Evolutionary conservation across 23 tunicate species (phyloP).

Genomic region (Oikopleura vanhoeffeni): DNA sequence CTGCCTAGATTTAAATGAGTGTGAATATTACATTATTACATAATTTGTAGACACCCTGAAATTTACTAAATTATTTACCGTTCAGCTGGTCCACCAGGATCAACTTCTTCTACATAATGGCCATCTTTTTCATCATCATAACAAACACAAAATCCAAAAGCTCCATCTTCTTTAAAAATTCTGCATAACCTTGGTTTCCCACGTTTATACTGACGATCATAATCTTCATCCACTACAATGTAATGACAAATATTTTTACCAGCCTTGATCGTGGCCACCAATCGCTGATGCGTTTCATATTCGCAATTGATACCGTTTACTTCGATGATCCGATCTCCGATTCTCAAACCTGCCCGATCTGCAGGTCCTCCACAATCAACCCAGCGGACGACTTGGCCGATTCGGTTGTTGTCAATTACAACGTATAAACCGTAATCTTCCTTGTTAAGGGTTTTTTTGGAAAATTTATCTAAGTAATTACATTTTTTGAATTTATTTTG

Average conservation of each 20-base stretch:
- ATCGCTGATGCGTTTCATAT: conserved; percentile 54
- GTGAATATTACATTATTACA: too few relatives aligned
- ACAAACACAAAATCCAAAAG: conserved; percentile 48
- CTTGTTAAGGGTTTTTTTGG: too few relatives aligned
- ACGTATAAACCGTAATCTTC: conserved; percentile 86
- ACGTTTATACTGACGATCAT: background rate
- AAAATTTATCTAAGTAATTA: too few relatives aligned
- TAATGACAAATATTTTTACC: conserved; percentile 26
- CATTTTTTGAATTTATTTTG: too few relatives aligned
- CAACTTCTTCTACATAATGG: conserved; percentile 53
- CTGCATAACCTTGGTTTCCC: conserved; percentile 74
- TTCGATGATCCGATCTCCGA: conserved; percentile 86
- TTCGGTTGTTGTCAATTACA: conserved; percentile 66
- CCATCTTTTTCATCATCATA: conserved; percentile 46
- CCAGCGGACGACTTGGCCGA: conserved; percentile 88
- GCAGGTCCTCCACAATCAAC: conserved; percentile 98
- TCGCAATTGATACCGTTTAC: conserved; percentile 77
- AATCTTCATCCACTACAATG: conserved; percentile 90
- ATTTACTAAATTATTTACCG: too few relatives aligned
- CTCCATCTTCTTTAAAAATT: conserved; percentile 44
- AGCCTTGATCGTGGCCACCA: conserved; percentile 26
- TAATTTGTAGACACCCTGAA: conserved; percentile 42
- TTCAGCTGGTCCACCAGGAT: conserved; percentile 55
- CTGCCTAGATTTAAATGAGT: too few relatives aligned
- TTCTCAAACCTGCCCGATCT: conserved; percentile 65